Evolutionary conservation across 2,797 vertebrate species (phyloP), one percentile per base, ranked within the genome.

Genomic region (Xiphophorus birchmanni): DNA sequence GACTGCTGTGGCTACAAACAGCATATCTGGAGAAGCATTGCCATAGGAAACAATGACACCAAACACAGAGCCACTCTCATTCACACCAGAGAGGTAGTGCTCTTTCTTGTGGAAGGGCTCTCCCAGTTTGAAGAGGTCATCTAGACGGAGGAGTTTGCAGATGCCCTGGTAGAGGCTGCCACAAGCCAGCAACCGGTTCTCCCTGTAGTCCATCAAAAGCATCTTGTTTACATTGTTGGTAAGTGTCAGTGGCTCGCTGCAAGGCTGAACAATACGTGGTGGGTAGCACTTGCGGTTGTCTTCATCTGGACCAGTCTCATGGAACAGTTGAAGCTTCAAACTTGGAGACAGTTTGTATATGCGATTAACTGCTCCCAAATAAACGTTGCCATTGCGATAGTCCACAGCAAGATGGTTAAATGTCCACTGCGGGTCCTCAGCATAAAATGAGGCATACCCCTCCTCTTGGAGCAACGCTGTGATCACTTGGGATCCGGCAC

Each of bases 161-260:
- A 99, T 99, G 54, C 99, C 99, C 93, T 99, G 99, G 90, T 99
- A 99, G 35, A 99, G 96, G 82, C 98, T 99, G 58, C 99, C 99
- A 3, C 99, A 99, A 1, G 99, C 99, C 71, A 99, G 96, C 89
- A 99, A 93, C 50, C 99, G 93, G 81, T 99, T 98, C 95, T 99
- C 98, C 80, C 97, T 96, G 82, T 99, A 98, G 96, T 99, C 99
- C 91, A 99, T 99, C 82, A 99, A 96, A 79, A 99, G 96, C 97
- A 99, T 97, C 93, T 99, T 99, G 93, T 99, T 99, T 85, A 99
- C 96, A 32, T 99, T 99, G 95, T 99, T 98, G 80, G 97, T 99
- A 87, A 96, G 95, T 0, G 95, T 95, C 83, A 99, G 94, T 2
- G 97, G 97, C 87, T 99, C 98, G 0, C 97, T 97, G 95, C 99